Percentiles rank a stretch among this genome's conserved stretches.
Evolutionary conservation across 2,888 invertebrate genomes (phyloP).

Genomic region (Hydraecia micacea): DNA sequence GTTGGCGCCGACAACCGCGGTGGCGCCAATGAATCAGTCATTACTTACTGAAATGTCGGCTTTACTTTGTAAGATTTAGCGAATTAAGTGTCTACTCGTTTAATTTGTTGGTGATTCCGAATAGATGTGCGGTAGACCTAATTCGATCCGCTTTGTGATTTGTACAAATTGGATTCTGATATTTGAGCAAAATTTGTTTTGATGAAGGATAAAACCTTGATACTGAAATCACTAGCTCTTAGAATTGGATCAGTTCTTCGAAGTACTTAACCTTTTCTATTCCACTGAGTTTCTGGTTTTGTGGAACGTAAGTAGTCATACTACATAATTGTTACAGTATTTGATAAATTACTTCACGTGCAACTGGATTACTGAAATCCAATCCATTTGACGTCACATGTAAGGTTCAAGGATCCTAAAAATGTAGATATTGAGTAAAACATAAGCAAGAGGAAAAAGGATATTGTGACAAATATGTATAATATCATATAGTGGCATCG

Average conservation of each 20-base stretch:
- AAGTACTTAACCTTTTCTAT: not conserved
- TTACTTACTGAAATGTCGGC: conserved; percentile 73
- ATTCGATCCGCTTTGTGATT: conserved; percentile 57
- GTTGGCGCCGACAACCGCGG: conserved; percentile 73
- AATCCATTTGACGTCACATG: not conserved
- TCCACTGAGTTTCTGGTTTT: not conserved
- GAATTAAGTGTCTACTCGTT: conserved; percentile 62
- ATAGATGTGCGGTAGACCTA: conserved; percentile 53
- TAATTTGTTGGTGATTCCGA: conserved; percentile 53
- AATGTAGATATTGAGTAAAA: not conserved
- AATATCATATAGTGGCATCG: too few relatives aligned
- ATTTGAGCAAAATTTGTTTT: conserved; percentile 19
- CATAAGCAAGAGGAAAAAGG: not conserved
- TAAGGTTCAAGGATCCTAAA: not conserved
- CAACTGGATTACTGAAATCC: not conserved
- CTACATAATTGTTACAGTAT: not conserved
- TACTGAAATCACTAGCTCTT: conserved; percentile 17
- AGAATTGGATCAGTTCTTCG: conserved; percentile 43
- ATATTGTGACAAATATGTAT: not conserved
- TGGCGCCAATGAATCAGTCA: conserved; percentile 87
- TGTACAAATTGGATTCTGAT: conserved; percentile 50
- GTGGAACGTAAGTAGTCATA: not conserved
- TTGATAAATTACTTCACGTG: not conserved
- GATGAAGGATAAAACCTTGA: conserved; percentile 19
- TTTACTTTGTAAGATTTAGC: conserved; percentile 68